phyloP scores from a whole-genome alignment of 2,888 invertebrate species.

The Nephrocerus scutellatus region DNA sequence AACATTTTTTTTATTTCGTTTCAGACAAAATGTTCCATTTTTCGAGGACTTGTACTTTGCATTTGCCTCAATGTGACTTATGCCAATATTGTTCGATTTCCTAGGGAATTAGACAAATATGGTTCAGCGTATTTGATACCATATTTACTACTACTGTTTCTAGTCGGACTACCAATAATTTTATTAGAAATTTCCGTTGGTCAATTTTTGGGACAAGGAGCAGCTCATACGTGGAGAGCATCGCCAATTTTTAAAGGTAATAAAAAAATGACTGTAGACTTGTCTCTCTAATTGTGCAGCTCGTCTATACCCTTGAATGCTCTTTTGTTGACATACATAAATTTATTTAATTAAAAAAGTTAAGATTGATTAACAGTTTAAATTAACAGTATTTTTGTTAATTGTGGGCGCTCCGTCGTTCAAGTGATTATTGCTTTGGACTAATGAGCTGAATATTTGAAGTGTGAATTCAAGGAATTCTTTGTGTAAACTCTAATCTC shows the following conservation, averaged over 20 bases:
- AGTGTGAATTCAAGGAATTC: no score
- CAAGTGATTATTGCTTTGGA: no score
- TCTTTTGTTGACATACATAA: no score
- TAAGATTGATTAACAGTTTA: no score
- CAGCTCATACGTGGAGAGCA: constrained; percentile 47
- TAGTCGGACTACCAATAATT: constrained; percentile 47
- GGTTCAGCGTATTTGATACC: constrained; percentile 46
- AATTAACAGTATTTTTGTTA: no score
- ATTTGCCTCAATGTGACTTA: constrained; percentile 47
- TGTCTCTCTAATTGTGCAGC: no score
- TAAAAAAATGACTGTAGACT: no score
- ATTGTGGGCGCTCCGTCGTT: no score
- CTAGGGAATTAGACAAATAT: constrained; percentile 45
- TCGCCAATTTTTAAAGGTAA: constrained; percentile 48
- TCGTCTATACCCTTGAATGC: no score
- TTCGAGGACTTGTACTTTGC: constrained; percentile 47
- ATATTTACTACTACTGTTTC: constrained; percentile 44
- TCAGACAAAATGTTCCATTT: constrained; percentile 48
- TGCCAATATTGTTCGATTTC: constrained; percentile 47
- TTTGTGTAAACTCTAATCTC: no score
- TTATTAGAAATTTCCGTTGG: constrained; percentile 47
- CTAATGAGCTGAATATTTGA: no score
- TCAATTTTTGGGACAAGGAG: constrained; percentile 47
- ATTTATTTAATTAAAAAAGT: no score
- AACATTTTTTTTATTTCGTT: constrained; percentile 22